Evolutionary conservation across 1,140 invertebrate species (phyloP).

Genomic region (Rhyzopertha dominica): DNA sequence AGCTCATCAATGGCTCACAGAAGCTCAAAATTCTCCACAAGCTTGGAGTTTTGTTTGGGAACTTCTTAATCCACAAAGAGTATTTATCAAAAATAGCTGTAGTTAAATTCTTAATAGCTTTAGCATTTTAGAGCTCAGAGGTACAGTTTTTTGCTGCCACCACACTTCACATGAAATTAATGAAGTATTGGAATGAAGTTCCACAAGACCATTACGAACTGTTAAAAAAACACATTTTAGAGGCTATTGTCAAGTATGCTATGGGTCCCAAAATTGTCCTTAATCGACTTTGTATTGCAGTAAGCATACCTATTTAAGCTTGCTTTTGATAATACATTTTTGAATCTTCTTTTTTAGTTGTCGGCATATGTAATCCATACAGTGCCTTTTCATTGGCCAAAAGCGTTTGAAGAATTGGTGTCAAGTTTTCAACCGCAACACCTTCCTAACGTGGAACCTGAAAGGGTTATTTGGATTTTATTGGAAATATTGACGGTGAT

Average conservation of each 20-base stretch:
- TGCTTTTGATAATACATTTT: conserved; percentile 5
- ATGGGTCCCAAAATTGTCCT: conserved; percentile 78
- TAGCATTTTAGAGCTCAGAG: conserved; percentile 64
- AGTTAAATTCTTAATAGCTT: neutral
- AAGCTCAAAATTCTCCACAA: conserved; percentile 72
- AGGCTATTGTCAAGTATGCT: conserved; percentile 67
- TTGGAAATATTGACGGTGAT: conserved; percentile 72
- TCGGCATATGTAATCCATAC: conserved; percentile 64
- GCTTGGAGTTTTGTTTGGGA: conserved; percentile 90
- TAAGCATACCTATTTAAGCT: conserved; percentile 51
- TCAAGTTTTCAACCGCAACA: conserved; percentile 58
- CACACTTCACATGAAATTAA: conserved; percentile 80
- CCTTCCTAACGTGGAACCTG: conserved; percentile 52
- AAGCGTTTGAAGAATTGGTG: conserved; percentile 60
- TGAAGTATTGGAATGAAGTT: conserved; percentile 80
- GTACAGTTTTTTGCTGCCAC: conserved; percentile 91
- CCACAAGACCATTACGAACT: conserved; percentile 68
- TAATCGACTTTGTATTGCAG: conserved; percentile 80
- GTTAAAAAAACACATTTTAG: conserved; percentile 69
- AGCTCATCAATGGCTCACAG: conserved; percentile 76
- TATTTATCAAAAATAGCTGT: conserved; percentile 32
- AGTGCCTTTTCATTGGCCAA: conserved; percentile 57
- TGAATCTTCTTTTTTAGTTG: conserved; percentile 48
- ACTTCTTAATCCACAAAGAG: conserved; percentile 71
- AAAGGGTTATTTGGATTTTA: conserved; percentile 56